Evolutionary conservation across 2,888 invertebrate genomes (phyloP).

Genomic region (Desoria tigrina): DNA sequence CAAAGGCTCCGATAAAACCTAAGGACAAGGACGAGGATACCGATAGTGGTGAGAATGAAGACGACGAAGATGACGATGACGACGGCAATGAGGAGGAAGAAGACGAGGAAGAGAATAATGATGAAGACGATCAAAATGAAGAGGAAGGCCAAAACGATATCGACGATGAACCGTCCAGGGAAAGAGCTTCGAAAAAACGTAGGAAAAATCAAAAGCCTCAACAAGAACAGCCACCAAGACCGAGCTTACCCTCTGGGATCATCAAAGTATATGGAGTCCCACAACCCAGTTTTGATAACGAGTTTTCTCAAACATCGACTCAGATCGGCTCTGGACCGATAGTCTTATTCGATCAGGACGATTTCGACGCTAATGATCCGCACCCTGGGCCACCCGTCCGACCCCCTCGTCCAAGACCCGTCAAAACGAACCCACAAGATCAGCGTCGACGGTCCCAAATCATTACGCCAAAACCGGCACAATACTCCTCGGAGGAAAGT

Average conservation of each 20-base stretch:
- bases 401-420: background rate
- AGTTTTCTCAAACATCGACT: constrained; percentile 25
- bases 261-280: constrained; percentile 39
- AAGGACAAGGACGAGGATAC: constrained; percentile 17
- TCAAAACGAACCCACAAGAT: background rate
- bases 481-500: constrained; percentile 9
- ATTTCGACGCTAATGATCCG: constrained; percentile 26
- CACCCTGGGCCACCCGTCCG: constrained; percentile 10
- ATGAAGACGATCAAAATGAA: background rate
- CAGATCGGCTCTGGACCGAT: constrained; percentile 27
- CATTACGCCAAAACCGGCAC: background rate
- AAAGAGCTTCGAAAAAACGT: background rate
- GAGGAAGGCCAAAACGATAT: constrained; percentile 2
- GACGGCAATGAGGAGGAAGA: background rate
- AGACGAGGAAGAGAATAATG: constrained; percentile 11
- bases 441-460: background rate
- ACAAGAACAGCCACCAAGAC: background rate
- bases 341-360: constrained; percentile 35
- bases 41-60: background rate
- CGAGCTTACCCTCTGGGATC: constrained; percentile 22
- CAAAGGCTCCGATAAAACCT: constrained; percentile 3
- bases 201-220: background rate
- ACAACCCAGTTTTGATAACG: constrained; percentile 30
- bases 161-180: constrained; percentile 12
- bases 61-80: constrained; percentile 8